These are phyloP conservation scores for Metaphire vulgaris DNA, from an alignment of 1,140 invertebrate genomes.

Conservation along the genomic window DNA sequence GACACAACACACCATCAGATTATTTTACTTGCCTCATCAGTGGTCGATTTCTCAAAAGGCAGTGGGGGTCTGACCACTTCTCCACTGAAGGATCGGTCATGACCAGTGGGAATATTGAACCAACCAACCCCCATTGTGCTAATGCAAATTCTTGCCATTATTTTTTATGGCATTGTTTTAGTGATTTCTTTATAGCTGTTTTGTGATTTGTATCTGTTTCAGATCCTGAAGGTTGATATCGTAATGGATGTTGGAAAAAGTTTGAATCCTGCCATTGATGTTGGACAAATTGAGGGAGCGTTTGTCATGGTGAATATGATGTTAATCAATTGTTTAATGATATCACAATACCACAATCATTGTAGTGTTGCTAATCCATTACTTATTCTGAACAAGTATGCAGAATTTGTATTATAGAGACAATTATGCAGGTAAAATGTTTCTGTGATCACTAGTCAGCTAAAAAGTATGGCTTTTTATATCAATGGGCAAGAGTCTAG, in stretches of 20 bases:
- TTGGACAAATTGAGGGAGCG: conserved; percentile 36
- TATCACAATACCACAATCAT: background rate
- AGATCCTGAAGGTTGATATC: conserved; percentile 32
- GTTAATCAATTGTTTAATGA: background rate
- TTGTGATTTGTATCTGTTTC: background rate
- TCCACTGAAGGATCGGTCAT: background rate
- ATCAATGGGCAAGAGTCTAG: too few relatives aligned
- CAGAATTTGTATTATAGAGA: too few relatives aligned
- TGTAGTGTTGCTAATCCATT: too few relatives aligned
- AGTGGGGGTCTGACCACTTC: background rate
- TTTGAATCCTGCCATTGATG: conserved; percentile 38
- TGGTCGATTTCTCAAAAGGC: too few relatives aligned
- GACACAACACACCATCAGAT: too few relatives aligned
- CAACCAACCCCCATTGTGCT: too few relatives aligned
- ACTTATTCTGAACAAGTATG: too few relatives aligned
- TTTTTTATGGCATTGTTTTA: background rate
- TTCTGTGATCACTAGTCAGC: too few relatives aligned
- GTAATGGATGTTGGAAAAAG: conserved; percentile 38
- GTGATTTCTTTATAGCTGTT: background rate
- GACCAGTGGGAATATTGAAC: background rate
- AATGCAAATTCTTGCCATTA: too few relatives aligned
- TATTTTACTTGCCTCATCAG: too few relatives aligned
- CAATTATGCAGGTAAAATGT: too few relatives aligned
- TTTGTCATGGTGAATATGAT: conserved; percentile 30
- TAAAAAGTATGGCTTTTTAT: too few relatives aligned